phyloP scores from a whole-genome alignment of 64 coral and sea anemone species.

The Stichodactyla helianthus region DNA sequence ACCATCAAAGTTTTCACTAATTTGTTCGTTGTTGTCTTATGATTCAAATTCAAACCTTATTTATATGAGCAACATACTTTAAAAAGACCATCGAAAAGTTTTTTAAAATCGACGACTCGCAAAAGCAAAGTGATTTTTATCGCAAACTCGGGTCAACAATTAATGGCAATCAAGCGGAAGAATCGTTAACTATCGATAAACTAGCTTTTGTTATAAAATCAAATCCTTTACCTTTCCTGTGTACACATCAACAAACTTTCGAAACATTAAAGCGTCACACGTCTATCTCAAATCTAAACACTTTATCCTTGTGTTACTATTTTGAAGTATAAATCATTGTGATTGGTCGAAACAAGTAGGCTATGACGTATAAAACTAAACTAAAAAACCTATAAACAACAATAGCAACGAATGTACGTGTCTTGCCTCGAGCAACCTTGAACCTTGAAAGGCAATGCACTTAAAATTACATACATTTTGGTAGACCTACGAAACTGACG shows the following conservation, averaged over 20 bases:
- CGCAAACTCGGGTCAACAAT: neutral
- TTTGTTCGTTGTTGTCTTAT: neutral
- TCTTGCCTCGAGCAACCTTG: neutral
- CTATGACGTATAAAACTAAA: neutral
- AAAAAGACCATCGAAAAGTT: neutral
- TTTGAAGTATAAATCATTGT: neutral
- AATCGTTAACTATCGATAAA: neutral
- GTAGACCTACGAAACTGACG: neutral
- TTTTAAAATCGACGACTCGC: neutral
- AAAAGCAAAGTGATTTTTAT: neutral
- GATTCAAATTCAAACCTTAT: constrained; percentile 1
- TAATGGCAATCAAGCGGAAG: neutral
- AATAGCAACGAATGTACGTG: neutral
- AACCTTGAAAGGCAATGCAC: neutral
- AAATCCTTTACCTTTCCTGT: neutral
- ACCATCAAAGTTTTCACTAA: neutral
- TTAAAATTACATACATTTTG: neutral
- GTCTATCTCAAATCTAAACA: neutral
- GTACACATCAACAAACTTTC: neutral
- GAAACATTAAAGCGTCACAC: neutral
- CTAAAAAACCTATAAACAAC: neutral
- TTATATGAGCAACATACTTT: neutral
- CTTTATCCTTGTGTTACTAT: neutral
- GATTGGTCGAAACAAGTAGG: neutral
- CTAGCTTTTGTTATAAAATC: neutral